Conservation (phyloP, 92 coral and sea anemone genomes). For the Epizoanthus rinbou region DNA sequence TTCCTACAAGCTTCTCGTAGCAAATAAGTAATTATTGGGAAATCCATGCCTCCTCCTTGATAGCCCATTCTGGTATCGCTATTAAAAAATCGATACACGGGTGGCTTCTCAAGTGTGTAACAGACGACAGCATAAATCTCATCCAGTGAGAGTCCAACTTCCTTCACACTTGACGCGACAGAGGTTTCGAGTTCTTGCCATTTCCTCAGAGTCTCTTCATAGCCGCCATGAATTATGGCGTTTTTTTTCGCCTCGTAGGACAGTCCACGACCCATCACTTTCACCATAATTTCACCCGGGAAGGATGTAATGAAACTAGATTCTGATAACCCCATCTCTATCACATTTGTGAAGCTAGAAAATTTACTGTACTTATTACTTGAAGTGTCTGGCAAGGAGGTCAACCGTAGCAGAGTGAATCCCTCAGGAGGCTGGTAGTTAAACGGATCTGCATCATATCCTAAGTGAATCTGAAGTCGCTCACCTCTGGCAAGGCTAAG, state of each 20-base stretch:
- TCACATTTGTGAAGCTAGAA: conserved; percentile 59
- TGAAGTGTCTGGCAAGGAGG: conserved; percentile 34
- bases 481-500: conserved; percentile 70
- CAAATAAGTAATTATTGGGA: conserved; percentile 71
- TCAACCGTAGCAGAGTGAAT: conserved; percentile 51
- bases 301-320: conserved; percentile 62
- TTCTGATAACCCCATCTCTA: conserved; percentile 68
- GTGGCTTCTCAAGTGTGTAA: conserved; percentile 73
- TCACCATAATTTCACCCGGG: conserved; percentile 79
- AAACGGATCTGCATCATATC: conserved; percentile 61
- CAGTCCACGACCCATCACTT: conserved; percentile 69
- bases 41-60: conserved; percentile 79
- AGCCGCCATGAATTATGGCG: conserved; percentile 70
- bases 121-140: conserved; percentile 69
- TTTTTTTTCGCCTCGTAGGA: conserved; percentile 76
- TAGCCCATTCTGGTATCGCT: conserved; percentile 70
- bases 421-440: conserved; percentile 60
- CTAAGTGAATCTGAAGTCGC: conserved; percentile 61
- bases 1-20: conserved; percentile 79
- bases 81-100: conserved; percentile 72
- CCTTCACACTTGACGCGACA: conserved; percentile 32
- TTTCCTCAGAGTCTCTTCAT: conserved; percentile 62
- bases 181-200: conserved; percentile 46
- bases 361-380: conserved; percentile 49
- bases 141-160: conserved; percentile 59